These are phyloP conservation scores for Cryptomyrus ogoouensis DNA, from an alignment of 2,113 vertebrate species.

Conservation along the genomic window DNA sequence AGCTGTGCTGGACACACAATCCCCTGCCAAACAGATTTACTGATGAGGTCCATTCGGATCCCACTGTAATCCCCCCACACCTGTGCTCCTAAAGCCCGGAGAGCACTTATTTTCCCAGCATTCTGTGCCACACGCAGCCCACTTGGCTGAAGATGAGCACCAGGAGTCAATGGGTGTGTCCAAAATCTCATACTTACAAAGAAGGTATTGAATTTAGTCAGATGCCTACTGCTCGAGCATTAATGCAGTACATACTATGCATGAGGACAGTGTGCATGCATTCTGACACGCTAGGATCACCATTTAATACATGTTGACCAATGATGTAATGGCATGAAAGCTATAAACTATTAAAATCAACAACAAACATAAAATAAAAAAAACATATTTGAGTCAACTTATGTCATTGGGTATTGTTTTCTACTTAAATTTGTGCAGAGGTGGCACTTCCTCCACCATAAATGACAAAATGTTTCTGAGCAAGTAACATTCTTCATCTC, in stretches of 20 bases:
- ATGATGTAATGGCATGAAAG: not conserved
- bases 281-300: not conserved
- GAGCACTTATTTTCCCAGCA: not conserved
- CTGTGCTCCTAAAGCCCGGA: not conserved
- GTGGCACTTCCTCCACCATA: not conserved
- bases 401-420: not conserved
- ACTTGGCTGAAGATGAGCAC: not conserved
- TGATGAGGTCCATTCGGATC: not conserved
- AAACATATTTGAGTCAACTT: not conserved
- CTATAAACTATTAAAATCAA: not conserved
- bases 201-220: not conserved
- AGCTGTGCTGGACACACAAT: constrained; percentile 26
- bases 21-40: constrained; percentile 17
- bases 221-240: not conserved
- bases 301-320: not conserved
- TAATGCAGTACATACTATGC: not conserved
- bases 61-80: constrained; percentile 16
- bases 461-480: not conserved
- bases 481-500: not conserved
- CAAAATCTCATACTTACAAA: not conserved
- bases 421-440: not conserved
- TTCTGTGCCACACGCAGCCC: not conserved
- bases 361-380: not conserved
- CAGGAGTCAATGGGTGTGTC: not conserved
- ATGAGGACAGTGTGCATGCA: not conserved